These are phyloP conservation scores for Dipodomys ordii DNA, from an alignment of 2,113 vertebrate species.

Conservation along the genomic window DNA sequence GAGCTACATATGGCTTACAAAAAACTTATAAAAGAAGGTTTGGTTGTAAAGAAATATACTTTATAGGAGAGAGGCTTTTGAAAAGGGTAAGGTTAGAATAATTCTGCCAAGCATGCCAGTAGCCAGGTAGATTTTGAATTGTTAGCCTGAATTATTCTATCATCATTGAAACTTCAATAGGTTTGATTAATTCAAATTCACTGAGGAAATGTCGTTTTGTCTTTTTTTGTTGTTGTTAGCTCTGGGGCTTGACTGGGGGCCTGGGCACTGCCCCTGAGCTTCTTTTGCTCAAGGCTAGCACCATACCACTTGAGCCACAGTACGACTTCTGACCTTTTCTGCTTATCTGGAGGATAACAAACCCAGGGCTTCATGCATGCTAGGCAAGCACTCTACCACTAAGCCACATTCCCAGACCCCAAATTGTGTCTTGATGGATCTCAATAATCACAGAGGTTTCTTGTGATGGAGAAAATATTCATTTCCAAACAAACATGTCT, in stretches of 20 bases:
- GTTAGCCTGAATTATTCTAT: slow-evolving; percentile 43
- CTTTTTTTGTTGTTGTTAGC: too few species aligned
- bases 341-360: too few species aligned
- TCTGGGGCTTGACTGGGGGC: too few species aligned
- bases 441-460: slow-evolving; percentile 48
- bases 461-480: slow-evolving; percentile 57
- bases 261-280: too few species aligned
- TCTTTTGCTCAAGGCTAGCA: too few species aligned
- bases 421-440: slow-evolving; percentile 42
- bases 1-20: slow-evolving; percentile 27
- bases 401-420: too few species aligned
- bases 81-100: slow-evolving; percentile 32
- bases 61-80: not conserved
- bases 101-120: slow-evolving; percentile 8
- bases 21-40: not conserved
- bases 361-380: too few species aligned
- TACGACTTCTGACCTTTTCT: too few species aligned
- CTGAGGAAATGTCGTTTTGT: slow-evolving; percentile 23
- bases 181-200: slow-evolving; percentile 40
- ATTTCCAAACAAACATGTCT: slow-evolving; percentile 49
- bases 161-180: slow-evolving; percentile 61
- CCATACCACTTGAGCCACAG: too few species aligned
- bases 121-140: slow-evolving; percentile 27
- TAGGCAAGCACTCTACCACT: too few species aligned
- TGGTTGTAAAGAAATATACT: slow-evolving; percentile 34